Conservation (phyloP, 64 coral and sea anemone genomes). For the Stylophora pistillata region DNA sequence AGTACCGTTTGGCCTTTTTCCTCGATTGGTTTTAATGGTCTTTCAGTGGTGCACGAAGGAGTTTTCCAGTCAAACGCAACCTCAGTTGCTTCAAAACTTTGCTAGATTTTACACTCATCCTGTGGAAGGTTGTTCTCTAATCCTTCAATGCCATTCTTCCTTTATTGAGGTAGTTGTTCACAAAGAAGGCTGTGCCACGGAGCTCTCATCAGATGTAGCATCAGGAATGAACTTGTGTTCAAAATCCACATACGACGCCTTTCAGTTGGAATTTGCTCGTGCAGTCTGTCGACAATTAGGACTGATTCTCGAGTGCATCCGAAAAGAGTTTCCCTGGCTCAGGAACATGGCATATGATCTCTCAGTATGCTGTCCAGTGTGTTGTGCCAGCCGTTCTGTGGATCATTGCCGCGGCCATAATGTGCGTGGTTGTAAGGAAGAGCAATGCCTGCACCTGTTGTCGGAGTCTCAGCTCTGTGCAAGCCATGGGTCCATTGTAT, state of each 20-base stretch:
- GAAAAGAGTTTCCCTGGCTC: background rate
- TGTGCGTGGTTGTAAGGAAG: background rate
- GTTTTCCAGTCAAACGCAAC: background rate
- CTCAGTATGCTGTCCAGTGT: background rate
- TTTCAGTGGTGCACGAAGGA: background rate
- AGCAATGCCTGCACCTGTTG: background rate
- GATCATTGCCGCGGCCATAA: background rate
- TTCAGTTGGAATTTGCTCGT: background rate
- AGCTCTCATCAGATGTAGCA: no score
- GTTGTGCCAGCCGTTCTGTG: background rate
- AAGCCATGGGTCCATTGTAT: background rate
- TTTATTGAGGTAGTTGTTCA: constrained; percentile 1
- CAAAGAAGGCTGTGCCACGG: background rate
- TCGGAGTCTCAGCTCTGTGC: background rate
- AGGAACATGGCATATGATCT: background rate
- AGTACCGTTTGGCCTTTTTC: constrained; percentile 11
- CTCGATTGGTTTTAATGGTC: background rate
- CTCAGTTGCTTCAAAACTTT: background rate
- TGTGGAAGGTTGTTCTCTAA: background rate
- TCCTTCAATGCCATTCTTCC: background rate
- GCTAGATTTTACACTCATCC: background rate
- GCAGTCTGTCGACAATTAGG: background rate
- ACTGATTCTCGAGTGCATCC: background rate
- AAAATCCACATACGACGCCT: background rate
- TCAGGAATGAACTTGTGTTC: background rate